A percentile compares a stretch with the other conserved stretches of the same genome.
phyloP scores from a whole-genome alignment of 2,797 vertebrate genomes.

The Avahi laniger region DNA sequence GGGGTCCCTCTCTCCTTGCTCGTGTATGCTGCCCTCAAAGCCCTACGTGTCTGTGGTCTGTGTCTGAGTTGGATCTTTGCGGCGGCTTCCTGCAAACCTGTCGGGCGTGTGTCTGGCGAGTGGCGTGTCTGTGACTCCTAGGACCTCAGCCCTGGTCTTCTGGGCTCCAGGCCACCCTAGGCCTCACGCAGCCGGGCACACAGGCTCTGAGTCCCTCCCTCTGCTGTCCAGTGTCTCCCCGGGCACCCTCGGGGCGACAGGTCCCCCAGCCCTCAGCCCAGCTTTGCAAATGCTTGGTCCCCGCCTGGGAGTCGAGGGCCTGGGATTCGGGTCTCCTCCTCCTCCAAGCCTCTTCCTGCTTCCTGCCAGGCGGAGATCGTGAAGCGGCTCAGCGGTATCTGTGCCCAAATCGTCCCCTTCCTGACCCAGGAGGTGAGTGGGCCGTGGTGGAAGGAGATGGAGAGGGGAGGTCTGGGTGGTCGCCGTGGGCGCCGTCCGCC shows the following conservation, averaged over 20 bases:
- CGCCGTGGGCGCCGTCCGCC: not conserved
- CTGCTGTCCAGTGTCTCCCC: not conserved
- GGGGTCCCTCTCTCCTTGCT: not conserved
- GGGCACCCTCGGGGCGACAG: not conserved
- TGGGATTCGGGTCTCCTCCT: not conserved
- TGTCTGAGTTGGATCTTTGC: not conserved
- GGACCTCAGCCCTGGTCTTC: not conserved
- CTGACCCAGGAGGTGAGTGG: constrained; percentile 85
- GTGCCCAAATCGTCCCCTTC: constrained; percentile 84
- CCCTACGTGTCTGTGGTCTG: not conserved
- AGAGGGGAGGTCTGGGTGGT: not conserved
- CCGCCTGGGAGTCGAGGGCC: not conserved
- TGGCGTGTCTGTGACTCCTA: not conserved
- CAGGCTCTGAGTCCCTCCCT: not conserved
- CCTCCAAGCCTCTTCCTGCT: not conserved
- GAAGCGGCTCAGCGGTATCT: constrained; percentile 84
- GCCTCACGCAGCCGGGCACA: not conserved
- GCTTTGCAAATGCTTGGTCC: not conserved
- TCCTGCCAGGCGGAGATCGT: constrained; percentile 84
- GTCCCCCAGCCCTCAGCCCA: not conserved
- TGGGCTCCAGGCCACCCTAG: not conserved
- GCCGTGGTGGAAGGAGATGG: fast-evolving
- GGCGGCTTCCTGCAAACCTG: not conserved
- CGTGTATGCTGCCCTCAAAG: not conserved
- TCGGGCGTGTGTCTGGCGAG: not conserved